Conservation (phyloP, 37 sponge, comb jelly and placozoan genomes). For the Eunapius fragilis region DNA sequence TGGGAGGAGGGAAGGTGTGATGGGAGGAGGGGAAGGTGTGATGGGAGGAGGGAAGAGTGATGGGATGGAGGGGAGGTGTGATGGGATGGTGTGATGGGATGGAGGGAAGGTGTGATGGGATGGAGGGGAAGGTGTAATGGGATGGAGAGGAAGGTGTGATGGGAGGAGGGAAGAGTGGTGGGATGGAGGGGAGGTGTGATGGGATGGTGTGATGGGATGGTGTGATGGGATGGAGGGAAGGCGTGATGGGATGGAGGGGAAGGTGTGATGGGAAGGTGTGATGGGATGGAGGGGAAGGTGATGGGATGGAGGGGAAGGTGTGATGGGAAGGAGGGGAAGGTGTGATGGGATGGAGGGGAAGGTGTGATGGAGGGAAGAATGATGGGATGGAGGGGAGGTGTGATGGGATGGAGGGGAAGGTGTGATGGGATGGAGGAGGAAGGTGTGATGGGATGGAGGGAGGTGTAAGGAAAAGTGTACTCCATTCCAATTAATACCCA, state of each 20-base stretch:
- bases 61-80: too few species aligned
- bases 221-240: background rate
- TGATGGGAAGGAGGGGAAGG: background rate
- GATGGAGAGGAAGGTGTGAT: background rate
- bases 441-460: background rate
- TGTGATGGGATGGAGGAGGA: slow-evolving; percentile 12
- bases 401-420: background rate
- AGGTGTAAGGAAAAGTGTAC: background rate
- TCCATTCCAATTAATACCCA: background rate
- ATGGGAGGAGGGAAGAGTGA: background rate
- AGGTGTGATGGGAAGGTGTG: too few species aligned
- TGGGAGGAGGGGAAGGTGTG: background rate
- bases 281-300: background rate
- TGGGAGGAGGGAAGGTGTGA: background rate
- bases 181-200: background rate
- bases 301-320: background rate
- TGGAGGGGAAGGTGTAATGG: slow-evolving; percentile 2
- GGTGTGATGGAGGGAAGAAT: background rate
- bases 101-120: background rate
- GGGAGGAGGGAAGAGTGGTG: background rate
- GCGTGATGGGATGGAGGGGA: background rate
- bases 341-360: background rate
- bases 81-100: too few species aligned
- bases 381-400: background rate
- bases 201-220: background rate